Base-by-base conservation (phyloP, 2,113 vertebrate species). In the Lasiurus cinereus region DNA sequence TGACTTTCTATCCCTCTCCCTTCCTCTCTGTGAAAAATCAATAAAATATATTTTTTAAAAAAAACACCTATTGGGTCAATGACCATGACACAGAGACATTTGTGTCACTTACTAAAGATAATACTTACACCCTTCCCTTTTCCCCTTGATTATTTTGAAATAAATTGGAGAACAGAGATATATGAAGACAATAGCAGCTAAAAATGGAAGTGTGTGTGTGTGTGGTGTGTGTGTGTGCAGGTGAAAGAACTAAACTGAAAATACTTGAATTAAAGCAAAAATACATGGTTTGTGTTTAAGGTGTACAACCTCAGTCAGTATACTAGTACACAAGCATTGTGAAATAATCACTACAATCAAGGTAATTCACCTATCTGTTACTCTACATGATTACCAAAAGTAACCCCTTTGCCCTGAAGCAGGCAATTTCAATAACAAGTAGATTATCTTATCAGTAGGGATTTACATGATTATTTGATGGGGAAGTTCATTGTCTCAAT, bases 91-190 rank as follows among this genome's bases (percentile, higher is more conserved):
- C 29, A 85, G 59, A 89, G 83, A 24, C 48, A 3, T 69, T 76
- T 88, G 54, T 54, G 6, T 90, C 54, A 54, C 8, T 54, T 54
- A 54, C 54, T 54, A 54, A 54, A 54, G 54, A 54, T 7, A 54
- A 54, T 56, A 27, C 33, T 56, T 13, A 56, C 3, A 48, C 7
- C 7, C 3, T 2, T 74, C 43, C 29, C 14, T 72, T 91, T 48
- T 74, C 50, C 36, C 31, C 89, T 70, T 83, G 69, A 72, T 29
- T 64, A 33, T 78, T 87, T 73, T 54, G 31, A 91, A 94, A 66
- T 24, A 70, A 97, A 86, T 12, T 70, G 29, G 15, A 4, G 11
- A 83, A 50, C 54, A 87, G 36, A 90, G 73, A 46, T 78, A 27
- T 4, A n/a, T 69, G 56, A 66, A 50, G 87, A 74, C 3, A 11